Base-by-base conservation (phyloP, 2,888 invertebrate species). In the Podabrus alpinus region DNA sequence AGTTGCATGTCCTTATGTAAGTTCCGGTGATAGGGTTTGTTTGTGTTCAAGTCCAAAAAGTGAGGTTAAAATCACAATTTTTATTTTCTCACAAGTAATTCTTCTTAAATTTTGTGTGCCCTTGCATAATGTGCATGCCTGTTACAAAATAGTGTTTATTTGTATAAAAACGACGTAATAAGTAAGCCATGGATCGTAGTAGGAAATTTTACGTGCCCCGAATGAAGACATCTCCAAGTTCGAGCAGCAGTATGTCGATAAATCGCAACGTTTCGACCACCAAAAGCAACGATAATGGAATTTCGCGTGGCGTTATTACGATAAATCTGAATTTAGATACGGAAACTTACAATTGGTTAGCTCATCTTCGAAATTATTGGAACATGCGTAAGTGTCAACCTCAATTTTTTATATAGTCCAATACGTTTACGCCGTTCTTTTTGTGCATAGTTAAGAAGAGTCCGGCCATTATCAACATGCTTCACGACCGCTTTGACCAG, bases 391-490 rank as follows among this genome's bases (percentile, higher is more conserved):
- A 73, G 78, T 73, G 5, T 13, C 9, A 1, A 10, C 17, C n/a
- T 3, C 13, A 15, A 15, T n/a, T 19, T 66, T 66, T 25, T 25
- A 11, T 17, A 10, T 59, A 9, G 2, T 0, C 1, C n/a, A 45
- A 45, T n/a, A 0, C 4, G n/a, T 66, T 25, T 15, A 13, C 59
- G 15, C 15, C 11, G 10, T 45, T n/a, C 15, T 13, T 62, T 29
- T 85, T 84, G 17, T 69, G n/a, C n/a, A n/a, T n/a, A 86, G 86
- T 87, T 77, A 88, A 87, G 79, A 86, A 84, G 77, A 87, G 88
- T 79, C 85, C 85, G 3, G 84, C 83, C 17, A 86, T 88, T 13
- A 80, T 84, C 16, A 83, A 83, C 68, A 86, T 85, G 81, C 78
- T 88, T 11, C 83, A 85, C 59, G 80, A 83, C 10, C 84, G 86